Conservation (phyloP, 2,113 vertebrate genomes). For the Cheilinus undulatus region DNA sequence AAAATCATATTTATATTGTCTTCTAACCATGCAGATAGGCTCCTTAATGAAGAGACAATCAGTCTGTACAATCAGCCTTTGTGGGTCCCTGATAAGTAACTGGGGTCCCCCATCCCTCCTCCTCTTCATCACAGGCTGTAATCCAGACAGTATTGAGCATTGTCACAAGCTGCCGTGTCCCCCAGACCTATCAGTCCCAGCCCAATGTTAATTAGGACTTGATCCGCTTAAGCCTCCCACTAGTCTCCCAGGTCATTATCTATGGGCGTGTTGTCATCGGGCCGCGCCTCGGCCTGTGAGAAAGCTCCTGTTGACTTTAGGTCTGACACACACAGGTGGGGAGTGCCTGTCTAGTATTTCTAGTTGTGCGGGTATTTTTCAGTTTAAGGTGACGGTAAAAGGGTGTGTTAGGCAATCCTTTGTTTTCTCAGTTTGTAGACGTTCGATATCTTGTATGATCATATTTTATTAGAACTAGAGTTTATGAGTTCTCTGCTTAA, state of each 20-base stretch:
- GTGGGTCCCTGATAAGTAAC: conserved; percentile 9
- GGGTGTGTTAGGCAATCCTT: not conserved
- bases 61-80: conserved; percentile 7
- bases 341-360: conserved; percentile 63
- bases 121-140: conserved; percentile 10
- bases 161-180: conserved; percentile 40
- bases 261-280: conserved; percentile 50
- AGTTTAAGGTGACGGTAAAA: not conserved
- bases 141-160: conserved; percentile 62
- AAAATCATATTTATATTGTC: conserved; percentile 4
- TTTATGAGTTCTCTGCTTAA: too few relatives aligned
- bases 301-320: conserved; percentile 48
- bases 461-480: not conserved
- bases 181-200: conserved; percentile 60
- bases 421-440: not conserved
- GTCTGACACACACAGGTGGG: not conserved
- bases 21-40: not conserved
- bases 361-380: conserved; percentile 52
- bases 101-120: not conserved
- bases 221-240: conserved; percentile 75
- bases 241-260: conserved; percentile 68
- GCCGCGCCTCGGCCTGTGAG: conserved; percentile 23
- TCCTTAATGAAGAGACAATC: not conserved
- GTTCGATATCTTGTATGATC: not conserved
- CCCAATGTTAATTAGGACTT: conserved; percentile 77